These are phyloP conservation scores for Pomatostomus ruficeps DNA, from an alignment of 2,113 vertebrate species.

Conservation along the genomic window DNA sequence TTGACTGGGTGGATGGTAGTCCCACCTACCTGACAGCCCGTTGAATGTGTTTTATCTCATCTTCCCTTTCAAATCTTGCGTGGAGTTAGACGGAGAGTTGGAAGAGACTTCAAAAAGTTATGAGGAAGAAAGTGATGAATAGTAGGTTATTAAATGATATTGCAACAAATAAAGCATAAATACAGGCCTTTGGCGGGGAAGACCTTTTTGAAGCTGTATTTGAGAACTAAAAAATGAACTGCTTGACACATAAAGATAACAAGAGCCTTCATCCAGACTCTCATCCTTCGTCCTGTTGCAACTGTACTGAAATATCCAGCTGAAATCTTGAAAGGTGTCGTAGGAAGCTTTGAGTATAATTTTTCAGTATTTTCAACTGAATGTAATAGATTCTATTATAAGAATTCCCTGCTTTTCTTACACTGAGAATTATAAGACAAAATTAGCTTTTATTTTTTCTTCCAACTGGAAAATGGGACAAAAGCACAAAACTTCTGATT, in stretches of 20 bases:
- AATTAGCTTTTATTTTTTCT: neutral
- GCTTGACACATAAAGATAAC: neutral
- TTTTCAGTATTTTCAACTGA: neutral
- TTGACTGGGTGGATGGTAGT: conserved; percentile 46
- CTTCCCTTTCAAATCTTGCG: conserved; percentile 3
- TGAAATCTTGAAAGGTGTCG: neutral
- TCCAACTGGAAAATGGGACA: neutral
- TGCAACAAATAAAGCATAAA: conserved; percentile 32
- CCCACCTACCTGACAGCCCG: conserved; percentile 23
- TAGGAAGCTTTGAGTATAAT: neutral
- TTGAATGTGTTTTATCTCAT: conserved; percentile 52
- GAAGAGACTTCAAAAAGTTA: conserved; percentile 20
- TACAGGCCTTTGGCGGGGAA: neutral
- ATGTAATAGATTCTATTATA: neutral
- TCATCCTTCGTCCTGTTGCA: neutral
- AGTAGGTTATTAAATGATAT: conserved; percentile 40
- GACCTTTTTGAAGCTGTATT: conserved; percentile 32
- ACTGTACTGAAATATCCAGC: neutral
- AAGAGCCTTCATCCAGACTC: neutral
- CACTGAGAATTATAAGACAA: neutral
- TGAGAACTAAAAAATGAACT: conserved; percentile 36
- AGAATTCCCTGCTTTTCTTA: neutral
- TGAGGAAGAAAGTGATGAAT: conserved; percentile 40
- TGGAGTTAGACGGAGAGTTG: neutral
- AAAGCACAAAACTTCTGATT: neutral